phyloP scores from a whole-genome alignment of 2,797 vertebrate genomes.

The Sebastes nivosus region DNA sequence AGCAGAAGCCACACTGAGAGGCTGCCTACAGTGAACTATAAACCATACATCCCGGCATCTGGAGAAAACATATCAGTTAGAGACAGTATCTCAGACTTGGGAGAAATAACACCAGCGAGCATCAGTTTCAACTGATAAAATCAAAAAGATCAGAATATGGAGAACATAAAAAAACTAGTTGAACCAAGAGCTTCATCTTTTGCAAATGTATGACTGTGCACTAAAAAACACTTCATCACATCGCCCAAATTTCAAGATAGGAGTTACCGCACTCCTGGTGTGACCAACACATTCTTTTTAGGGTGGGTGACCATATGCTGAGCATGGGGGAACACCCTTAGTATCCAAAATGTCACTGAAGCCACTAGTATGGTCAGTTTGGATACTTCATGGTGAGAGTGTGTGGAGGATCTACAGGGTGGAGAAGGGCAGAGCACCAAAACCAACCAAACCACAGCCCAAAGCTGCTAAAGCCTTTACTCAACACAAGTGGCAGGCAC shows the following conservation, averaged over 20 bases:
- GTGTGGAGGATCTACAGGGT: constrained; percentile 53
- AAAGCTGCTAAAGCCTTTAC: constrained; percentile 55
- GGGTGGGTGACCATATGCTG: constrained; percentile 16
- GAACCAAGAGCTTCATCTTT: not conserved
- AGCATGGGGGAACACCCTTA: constrained; percentile 37
- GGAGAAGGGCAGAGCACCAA: constrained; percentile 62
- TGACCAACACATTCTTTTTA: constrained; percentile 12
- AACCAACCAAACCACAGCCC: constrained; percentile 49
- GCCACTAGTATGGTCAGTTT: constrained; percentile 15
- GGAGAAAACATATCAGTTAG: constrained; percentile 45
- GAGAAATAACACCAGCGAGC: not conserved
- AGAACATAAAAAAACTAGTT: not conserved
- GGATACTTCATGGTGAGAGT: constrained; percentile 29
- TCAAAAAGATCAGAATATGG: not conserved
- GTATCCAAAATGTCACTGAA: constrained; percentile 12
- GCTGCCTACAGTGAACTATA: constrained; percentile 32
- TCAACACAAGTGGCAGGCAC: constrained; percentile 48
- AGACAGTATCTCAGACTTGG: constrained; percentile 12
- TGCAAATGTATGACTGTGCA: not conserved
- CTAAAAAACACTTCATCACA: not conserved
- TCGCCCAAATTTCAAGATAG: not conserved
- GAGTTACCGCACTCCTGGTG: not conserved
- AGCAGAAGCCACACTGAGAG: constrained; percentile 36
- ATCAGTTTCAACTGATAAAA: constrained; percentile 18
- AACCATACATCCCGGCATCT: constrained; percentile 45